Percentiles rank a stretch among this genome's conserved stretches.
Evolutionary conservation across 2,797 vertebrate species (phyloP).

Genomic region (Ambastaia sidthimunki): DNA sequence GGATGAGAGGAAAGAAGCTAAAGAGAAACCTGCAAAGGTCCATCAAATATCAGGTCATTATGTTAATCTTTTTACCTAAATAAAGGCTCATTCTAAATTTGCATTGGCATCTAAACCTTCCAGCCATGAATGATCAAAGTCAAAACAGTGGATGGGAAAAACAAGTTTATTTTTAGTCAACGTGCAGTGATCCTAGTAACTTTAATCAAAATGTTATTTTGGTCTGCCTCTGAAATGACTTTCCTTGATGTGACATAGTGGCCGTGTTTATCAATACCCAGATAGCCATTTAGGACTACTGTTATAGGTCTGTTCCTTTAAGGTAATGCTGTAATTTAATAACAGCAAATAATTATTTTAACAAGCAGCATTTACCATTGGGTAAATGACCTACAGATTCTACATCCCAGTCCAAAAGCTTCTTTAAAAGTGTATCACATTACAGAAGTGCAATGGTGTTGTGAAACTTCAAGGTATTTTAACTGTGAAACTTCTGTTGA

Average conservation of each 20-base stretch:
- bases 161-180: no score
- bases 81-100: neutral
- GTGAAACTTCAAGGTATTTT: neutral
- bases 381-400: neutral
- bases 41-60: slow-evolving; percentile 89
- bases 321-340: neutral
- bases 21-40: slow-evolving; percentile 83
- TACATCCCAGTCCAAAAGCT: no score
- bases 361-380: neutral
- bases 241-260: no score
- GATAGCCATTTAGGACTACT: neutral
- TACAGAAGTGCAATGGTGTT: neutral
- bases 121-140: no score
- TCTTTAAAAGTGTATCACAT: neutral
- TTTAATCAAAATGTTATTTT: no score
- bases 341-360: neutral
- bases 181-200: no score
- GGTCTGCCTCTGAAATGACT: no score
- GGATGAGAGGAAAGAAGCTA: slow-evolving; percentile 87
- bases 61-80: neutral
- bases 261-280: neutral
- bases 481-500: slow-evolving; percentile 13
- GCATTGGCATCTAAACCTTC: neutral
- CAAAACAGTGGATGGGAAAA: no score
- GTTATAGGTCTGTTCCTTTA: no score